phyloP scores from a whole-genome alignment of 2,888 invertebrate species.

The Rhingia campestris region DNA sequence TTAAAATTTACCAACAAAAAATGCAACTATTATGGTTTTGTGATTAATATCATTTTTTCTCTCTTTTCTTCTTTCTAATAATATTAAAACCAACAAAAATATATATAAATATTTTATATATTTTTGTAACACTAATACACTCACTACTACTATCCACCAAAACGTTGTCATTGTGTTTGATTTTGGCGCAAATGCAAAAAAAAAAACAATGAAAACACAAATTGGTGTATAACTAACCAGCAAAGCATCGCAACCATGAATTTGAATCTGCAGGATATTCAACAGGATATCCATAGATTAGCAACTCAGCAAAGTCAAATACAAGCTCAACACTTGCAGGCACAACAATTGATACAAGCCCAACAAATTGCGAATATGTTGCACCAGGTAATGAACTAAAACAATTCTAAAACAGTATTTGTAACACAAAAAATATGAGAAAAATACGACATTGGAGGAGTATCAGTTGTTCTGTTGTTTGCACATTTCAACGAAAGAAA shows the following conservation, averaged over 20 bases:
- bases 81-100: conserved; percentile 2
- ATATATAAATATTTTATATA: neutral
- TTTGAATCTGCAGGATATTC: conserved; percentile 95
- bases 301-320: conserved; percentile 92
- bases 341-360: conserved; percentile 84
- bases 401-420: conserved; percentile 4
- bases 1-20: conserved; percentile 9
- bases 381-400: conserved; percentile 79
- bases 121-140: conserved; percentile 9
- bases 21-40: conserved; percentile 6
- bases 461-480: conserved; percentile 58
- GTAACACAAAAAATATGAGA: conserved; percentile 2
- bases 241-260: conserved; percentile 88
- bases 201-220: conserved; percentile 24
- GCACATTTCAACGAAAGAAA: conserved; percentile 41
- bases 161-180: conserved; percentile 25
- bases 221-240: conserved; percentile 77
- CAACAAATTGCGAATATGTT: conserved; percentile 84
- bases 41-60: conserved; percentile 49
- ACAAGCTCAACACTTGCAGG: conserved; percentile 86
- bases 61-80: conserved; percentile 22
- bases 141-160: conserved; percentile 1
- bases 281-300: conserved; percentile 95
- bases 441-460: conserved; percentile 25
- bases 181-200: neutral